Conservation (phyloP, 1,140 invertebrate genomes). For the Sesamia nonagrioides region DNA sequence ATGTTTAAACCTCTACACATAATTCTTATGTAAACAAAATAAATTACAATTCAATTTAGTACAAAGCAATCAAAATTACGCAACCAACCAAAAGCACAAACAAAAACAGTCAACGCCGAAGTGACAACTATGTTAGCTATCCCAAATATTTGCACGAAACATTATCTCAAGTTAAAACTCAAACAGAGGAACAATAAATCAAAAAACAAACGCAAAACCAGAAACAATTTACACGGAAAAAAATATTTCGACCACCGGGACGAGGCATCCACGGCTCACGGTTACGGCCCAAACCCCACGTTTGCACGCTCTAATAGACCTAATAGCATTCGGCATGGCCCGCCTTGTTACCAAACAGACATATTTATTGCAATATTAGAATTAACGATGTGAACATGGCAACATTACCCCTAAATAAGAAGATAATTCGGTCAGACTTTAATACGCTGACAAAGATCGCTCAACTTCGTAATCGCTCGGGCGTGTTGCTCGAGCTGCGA, state of each 20-base stretch:
- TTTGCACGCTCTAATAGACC: conserved; percentile 75
- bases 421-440: conserved; percentile 86
- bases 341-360: conserved; percentile 81
- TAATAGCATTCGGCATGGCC: conserved; percentile 72
- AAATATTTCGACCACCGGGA: conserved; percentile 59
- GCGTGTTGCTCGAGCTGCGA: conserved; percentile 72
- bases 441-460: conserved; percentile 84
- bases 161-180: conserved; percentile 22
- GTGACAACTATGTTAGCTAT: conserved; percentile 38
- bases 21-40: not conserved
- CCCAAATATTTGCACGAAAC: conserved; percentile 47
- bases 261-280: not conserved
- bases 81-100: conserved; percentile 3
- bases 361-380: conserved; percentile 84
- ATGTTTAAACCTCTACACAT: too few species aligned
- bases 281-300: conserved; percentile 55
- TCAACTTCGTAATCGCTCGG: conserved; percentile 73
- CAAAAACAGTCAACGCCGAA: not conserved
- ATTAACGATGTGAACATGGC: conserved; percentile 83
- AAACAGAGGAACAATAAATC: conserved; percentile 61
- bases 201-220: conserved; percentile 55
- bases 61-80: conserved; percentile 24
- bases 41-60: not conserved
- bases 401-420: conserved; percentile 59
- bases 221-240: conserved; percentile 64